Base-by-base conservation (phyloP, 1,140 invertebrate species). In the Ectropis grisescens region DNA sequence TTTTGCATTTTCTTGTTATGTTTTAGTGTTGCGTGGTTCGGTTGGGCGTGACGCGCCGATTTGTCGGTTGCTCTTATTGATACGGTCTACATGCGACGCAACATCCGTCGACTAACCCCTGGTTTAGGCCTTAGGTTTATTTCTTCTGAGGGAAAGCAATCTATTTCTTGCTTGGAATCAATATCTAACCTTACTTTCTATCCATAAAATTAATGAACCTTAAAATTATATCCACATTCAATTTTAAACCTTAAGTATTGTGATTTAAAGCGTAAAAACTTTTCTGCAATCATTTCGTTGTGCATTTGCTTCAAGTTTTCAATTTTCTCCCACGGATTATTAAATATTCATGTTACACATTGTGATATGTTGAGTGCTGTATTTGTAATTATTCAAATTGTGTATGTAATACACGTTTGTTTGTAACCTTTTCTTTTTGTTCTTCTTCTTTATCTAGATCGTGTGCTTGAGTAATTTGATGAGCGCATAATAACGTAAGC, bases 11-110 rank as follows among this genome's bases (percentile, higher is more conserved):
- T 35, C 29, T 52, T 32, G 30, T 58, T 44, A 44, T 50, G 34
- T 60, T 68, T 51, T 35, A 51, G 48, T 36, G 46, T 60, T 56
- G 55, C 58, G 65, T 67, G 44, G 56, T 33, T 58, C 62, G 69
- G 62, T 75, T 72, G 44, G 52, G 66, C 69, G 61, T 80, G 68
- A 76, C 68, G 60, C 47, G 42, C 45, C 67, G 59, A 68, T 75
- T 71, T 76, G 67, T 74, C 61, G 59, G 51, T 51, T 57, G 45
- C 54, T 65, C 58, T 65, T 64, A 60, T 58, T 62, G 70, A 75
- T 67, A 64, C 75, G 75, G 75, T 81, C 72, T 81, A 75, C 45
- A 81, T 78, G 61, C 58, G 41, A 32, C 41, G 23, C 41, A 47
- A 53, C 53, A 76, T 68, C 66, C 56, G 58, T 43, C 36, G 37